Evolutionary conservation across 2,113 vertebrate genomes (phyloP).

Genomic region (Ramphastos sulfuratus): DNA sequence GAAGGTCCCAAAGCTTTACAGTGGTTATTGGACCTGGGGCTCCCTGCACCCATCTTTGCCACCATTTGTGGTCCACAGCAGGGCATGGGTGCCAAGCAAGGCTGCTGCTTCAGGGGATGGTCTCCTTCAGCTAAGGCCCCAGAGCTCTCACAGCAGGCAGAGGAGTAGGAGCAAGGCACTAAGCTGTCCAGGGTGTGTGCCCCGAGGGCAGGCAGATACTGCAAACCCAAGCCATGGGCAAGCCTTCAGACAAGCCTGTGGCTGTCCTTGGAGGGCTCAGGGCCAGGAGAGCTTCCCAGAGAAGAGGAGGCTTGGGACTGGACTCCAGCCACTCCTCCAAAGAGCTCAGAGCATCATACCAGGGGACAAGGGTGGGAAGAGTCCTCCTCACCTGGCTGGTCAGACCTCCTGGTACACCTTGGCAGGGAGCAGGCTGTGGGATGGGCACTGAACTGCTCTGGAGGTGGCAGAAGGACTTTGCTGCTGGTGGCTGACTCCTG

Average conservation of each 20-base stretch:
- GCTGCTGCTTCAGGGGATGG: background rate
- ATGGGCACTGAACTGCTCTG: background rate
- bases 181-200: background rate
- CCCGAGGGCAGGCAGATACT: background rate
- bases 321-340: background rate
- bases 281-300: background rate
- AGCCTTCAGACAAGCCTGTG: background rate
- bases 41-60: background rate
- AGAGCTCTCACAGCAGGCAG: background rate
- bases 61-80: background rate
- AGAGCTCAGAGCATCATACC: background rate
- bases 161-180: background rate
- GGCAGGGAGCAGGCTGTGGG: background rate
- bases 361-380: background rate
- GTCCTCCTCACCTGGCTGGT: background rate
- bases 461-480: background rate
- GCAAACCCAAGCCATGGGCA: background rate
- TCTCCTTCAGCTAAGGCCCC: background rate
- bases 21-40: background rate
- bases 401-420: background rate
- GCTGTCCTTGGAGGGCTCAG: background rate
- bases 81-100: fast-evolving
- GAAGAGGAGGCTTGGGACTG: background rate
- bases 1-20: background rate
- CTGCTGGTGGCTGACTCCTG: background rate